Percentiles rank a stretch among this genome's conserved stretches.
Evolutionary conservation across 2,113 vertebrate species (phyloP).

Genomic region (Ameiurus melas): DNA sequence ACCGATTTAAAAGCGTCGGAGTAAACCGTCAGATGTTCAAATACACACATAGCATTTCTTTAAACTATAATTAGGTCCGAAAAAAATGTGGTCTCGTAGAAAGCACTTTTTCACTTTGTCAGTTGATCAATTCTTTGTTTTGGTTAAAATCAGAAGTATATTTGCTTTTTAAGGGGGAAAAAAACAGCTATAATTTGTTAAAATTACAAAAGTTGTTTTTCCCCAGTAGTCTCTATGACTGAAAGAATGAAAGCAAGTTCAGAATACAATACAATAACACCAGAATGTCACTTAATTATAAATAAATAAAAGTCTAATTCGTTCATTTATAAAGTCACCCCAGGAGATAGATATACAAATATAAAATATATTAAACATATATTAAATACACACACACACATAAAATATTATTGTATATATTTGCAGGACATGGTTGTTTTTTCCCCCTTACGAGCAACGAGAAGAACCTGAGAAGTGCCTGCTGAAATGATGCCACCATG

Average conservation of each 20-base stretch:
- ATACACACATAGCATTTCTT: background rate
- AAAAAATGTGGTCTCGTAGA: background rate
- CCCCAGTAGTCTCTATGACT: background rate
- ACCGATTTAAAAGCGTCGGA: background rate
- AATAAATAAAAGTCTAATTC: background rate
- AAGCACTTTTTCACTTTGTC: background rate
- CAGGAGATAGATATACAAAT: background rate
- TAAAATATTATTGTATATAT: too few relatives aligned
- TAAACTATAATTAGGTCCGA: background rate
- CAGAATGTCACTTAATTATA: background rate
- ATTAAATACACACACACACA: background rate
- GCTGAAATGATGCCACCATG: background rate
- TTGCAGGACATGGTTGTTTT: background rate
- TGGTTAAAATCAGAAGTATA: too few relatives aligned
- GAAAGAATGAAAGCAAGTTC: background rate
- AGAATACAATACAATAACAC: background rate
- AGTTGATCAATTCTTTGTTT: background rate
- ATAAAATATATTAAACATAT: too few relatives aligned
- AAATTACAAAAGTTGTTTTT: background rate
- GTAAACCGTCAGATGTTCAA: background rate
- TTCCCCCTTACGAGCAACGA: background rate
- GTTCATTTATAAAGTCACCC: background rate
- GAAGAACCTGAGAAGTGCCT: background rate
- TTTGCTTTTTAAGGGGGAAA: too few relatives aligned
- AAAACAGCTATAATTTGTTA: background rate